Percentiles rank a stretch among this genome's conserved stretches.
These are phyloP conservation scores for Ochropleura leucogaster DNA, from an alignment of 2,888 invertebrate genomes.

Conservation along the genomic window DNA sequence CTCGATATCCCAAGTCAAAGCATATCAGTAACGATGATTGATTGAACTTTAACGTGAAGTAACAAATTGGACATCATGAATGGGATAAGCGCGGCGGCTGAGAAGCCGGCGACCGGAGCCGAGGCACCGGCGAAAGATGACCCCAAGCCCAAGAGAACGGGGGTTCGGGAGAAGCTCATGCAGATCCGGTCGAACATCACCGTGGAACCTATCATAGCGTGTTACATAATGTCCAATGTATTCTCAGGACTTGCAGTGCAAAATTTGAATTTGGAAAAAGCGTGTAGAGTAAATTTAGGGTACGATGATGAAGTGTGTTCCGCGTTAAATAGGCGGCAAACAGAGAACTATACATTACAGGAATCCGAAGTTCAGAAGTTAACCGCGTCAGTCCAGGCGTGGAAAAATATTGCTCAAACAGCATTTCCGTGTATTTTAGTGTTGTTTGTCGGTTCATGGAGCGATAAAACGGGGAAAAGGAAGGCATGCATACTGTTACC, in stretches of 20 bases:
- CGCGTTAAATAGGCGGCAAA: slow-evolving; percentile 93
- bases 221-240: slow-evolving; percentile 93
- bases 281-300: slow-evolving; percentile 95
- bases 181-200: slow-evolving; percentile 91
- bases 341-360: slow-evolving; percentile 92
- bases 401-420: slow-evolving; percentile 91
- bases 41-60: slow-evolving; percentile 71
- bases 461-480: slow-evolving; percentile 90
- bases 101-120: slow-evolving; percentile 78
- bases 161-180: slow-evolving; percentile 84
- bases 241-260: slow-evolving; percentile 95
- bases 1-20: slow-evolving; percentile 58
- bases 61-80: slow-evolving; percentile 81
- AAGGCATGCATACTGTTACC: slow-evolving; percentile 91
- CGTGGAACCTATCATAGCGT: slow-evolving; percentile 93
- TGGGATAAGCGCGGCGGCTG: slow-evolving; percentile 81
- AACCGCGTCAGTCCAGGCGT: slow-evolving; percentile 90
- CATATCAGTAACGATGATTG: slow-evolving; percentile 73
- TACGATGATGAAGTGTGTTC: slow-evolving; percentile 94
- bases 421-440: slow-evolving; percentile 90
- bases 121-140: slow-evolving; percentile 78
- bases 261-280: slow-evolving; percentile 96
- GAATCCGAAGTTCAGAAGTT: slow-evolving; percentile 92
- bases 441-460: slow-evolving; percentile 92
- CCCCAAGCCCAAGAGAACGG: slow-evolving; percentile 75